Base-by-base conservation (phyloP, 2,797 vertebrate genomes). In the Brachyalestes nurse region DNA sequence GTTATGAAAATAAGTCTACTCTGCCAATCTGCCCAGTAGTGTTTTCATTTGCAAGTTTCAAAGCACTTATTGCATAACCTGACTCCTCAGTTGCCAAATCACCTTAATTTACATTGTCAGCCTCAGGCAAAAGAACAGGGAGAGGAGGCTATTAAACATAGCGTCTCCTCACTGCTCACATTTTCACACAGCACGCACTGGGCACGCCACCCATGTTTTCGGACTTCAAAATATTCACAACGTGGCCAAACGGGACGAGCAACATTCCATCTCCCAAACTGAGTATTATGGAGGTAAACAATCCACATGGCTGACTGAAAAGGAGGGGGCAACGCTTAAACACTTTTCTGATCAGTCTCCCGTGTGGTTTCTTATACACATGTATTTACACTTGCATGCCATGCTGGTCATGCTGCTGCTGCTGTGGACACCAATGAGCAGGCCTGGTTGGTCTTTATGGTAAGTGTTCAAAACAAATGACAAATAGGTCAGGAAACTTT, bases 241-340 rank as follows among this genome's bases (percentile, higher is more conserved):
- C n/a, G 40, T 23, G 40, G 73, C 17, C 16, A 72, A 86, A 80
- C 85, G 42, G 75, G 85, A 84, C n/a, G 57, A 80, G 42, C 78
- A 6, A 16, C 85, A 86, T 86, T 86, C 85, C 73, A 58, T 74
- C n/a, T 62, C 70, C 61, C 25, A 74, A 47, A 79, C 75, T 79
- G 84, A 81, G 81, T 75, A 71, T 84, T 82, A 81, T 76, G 60
- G 40, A 67, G 75, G 57, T 81, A 75, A 78, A 81, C 78, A 85
- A 60, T 83, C 66, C 69, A 65, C 51, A 74, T 4, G 5, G 40
- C 58, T 28, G 64, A 53, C 58, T 76, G 64, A 6, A 58, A 80
- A 66, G 81, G 77, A 82, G 75, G 67, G 34, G 67, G 74, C 58
- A 40, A 58, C 49, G 75, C 16, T 70, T 76, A 71, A 77, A 51